phyloP scores from a whole-genome alignment of 2,888 invertebrate species.

The Gryllus longicercus region DNA sequence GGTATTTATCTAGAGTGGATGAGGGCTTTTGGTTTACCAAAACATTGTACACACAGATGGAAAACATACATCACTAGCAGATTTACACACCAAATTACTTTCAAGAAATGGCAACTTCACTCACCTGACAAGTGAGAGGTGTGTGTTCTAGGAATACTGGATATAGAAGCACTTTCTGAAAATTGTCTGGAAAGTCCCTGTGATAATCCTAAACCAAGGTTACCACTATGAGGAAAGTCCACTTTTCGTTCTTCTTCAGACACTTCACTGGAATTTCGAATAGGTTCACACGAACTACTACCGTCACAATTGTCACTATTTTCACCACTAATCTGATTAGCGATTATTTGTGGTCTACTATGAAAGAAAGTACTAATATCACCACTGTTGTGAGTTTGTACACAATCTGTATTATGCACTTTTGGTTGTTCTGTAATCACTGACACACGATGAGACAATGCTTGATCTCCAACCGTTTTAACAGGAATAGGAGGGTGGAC shows the following conservation, averaged over 20 bases:
- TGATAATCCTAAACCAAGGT: constrained; percentile 30
- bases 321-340: constrained; percentile 28
- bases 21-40: no score
- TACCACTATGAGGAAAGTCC: constrained; percentile 30
- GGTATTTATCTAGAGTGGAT: no score
- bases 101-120: not conserved
- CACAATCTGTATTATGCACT: constrained; percentile 27
- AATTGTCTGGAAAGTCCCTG: constrained; percentile 31
- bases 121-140: constrained; percentile 34
- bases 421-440: constrained; percentile 44
- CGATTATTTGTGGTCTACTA: constrained; percentile 33
- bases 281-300: constrained; percentile 25
- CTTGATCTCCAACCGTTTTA: not conserved
- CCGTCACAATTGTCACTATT: constrained; percentile 24
- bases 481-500: not conserved
- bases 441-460: constrained; percentile 42
- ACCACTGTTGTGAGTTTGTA: constrained; percentile 33
- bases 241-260: constrained; percentile 30
- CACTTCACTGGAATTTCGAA: constrained; percentile 30
- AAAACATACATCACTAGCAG: no score
- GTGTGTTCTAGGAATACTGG: constrained; percentile 35
- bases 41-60: no score
- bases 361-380: constrained; percentile 33
- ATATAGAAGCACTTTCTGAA: constrained; percentile 32
- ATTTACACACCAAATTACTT: no score